Base-by-base conservation (phyloP, 2,888 invertebrate genomes). In the Pyralis farinalis region DNA sequence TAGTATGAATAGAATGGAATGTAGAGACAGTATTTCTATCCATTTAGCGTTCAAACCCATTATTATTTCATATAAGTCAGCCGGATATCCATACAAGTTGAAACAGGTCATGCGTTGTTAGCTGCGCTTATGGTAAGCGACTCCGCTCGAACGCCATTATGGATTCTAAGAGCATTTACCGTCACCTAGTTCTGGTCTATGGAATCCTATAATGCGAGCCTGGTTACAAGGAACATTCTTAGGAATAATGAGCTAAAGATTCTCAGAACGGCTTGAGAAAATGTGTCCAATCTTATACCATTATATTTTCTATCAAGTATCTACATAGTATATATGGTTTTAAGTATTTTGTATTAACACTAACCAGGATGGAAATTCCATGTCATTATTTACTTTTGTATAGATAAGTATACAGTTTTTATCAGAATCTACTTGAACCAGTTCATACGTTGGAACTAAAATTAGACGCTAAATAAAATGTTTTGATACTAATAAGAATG, bases 31-130 rank as follows among this genome's bases (percentile, higher is more conserved):
- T 31, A 27, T 52, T 41, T 44, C 36, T 58, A 56, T 56, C 51
- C 60, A 67, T 58, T 60, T 52, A 55, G 62, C 52, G 60, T 64
- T 62, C 63, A 59, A 60, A 36, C 51, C 66, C 63, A 75, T 72
- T 80, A 77, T 73, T 72, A 70, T 66, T 63, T 59, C 60, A 61
- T 58, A 64, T 64, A 68, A 65, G 65, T 59, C 45, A 70, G 66
- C 80, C 83, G 83, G 83, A 82, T 76, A 78, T 81, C 83, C 80
- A 82, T 80, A 81, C 67, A 73, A 62, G 81, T 63, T 65, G 60
- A 81, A 81, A 80, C 70, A 54, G 83, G 84, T 75, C 84, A 79
- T 55, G 63, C 65, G 64, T 56, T 63, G 52, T 49, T 38, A 31
- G 31, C 31, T 46, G 50, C 58, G 51, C 58, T 66, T 70, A 69